These are phyloP conservation scores for Callinectes sapidus DNA, from an alignment of 2,888 invertebrate species.

Conservation along the genomic window DNA sequence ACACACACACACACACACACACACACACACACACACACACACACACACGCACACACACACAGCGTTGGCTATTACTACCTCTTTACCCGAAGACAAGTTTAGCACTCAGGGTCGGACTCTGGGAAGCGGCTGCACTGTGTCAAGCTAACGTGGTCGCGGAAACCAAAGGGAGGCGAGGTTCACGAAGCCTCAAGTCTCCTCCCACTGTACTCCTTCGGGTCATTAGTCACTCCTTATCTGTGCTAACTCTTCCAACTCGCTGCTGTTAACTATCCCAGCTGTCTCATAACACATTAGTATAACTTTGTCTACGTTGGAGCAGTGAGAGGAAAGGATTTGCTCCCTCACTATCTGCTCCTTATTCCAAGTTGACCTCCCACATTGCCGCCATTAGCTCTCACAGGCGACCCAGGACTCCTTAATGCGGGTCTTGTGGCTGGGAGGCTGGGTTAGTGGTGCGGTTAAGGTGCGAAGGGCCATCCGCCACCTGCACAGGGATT, in stretches of 20 bases:
- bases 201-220: neutral
- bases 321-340: neutral
- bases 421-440: neutral
- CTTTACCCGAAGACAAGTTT: slow-evolving; percentile 6
- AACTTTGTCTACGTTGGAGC: neutral
- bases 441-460: neutral
- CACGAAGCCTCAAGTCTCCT: neutral
- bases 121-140: neutral
- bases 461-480: neutral
- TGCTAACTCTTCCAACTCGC: neutral
- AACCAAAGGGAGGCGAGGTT: neutral
- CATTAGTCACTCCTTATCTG: slow-evolving; percentile 21
- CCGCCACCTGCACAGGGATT: neutral
- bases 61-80: neutral
- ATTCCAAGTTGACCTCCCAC: neutral
- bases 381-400: neutral
- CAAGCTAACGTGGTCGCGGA: neutral
- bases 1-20: slow-evolving; percentile 6
- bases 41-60: slow-evolving; percentile 1
- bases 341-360: slow-evolving; percentile 19
- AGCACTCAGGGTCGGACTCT: neutral
- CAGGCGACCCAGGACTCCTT: neutral
- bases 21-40: slow-evolving; percentile 32
- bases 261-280: neutral
- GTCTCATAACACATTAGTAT: neutral